Evolutionary conservation across 2,113 vertebrate genomes (phyloP), one percentile per base, ranked within the genome.

Genomic region (Paradoxurus hermaphroditus): DNA sequence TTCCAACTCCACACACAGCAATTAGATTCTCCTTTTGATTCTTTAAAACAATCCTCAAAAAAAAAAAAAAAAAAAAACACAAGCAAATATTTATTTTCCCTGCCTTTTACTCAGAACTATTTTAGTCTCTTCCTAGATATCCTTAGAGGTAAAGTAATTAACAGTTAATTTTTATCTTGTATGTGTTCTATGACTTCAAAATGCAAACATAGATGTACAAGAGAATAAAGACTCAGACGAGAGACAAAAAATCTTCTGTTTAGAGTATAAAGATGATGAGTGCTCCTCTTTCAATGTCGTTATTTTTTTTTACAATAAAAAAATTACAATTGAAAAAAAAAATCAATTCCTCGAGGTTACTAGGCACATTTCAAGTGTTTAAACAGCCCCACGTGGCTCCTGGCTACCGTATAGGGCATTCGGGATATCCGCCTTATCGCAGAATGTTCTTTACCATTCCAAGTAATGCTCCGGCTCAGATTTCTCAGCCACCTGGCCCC

Each of bases 151-250:
- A 21, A 95, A 92, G 81, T 70, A 75, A 85, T 51, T 91, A 62
- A 53, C 94, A 97, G 39, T 85, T 85, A 25, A 85, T 68, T 95
- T 94, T 93, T 86, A 73, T 39, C 15, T 72, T 85, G 4, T 46
- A n/a, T n/a, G 5, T 70, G 44, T n/a, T 41, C 12, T 65, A 12
- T 46, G 49, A 88, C 49, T 97, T 88, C 5, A 77, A 88, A 90
- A 77, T 36, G 5, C 41, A 65, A 77, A 93, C 77, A 23, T 5
- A 88, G 8, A 90, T 31, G 29, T 21, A 46, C 0, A 39, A 56
- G 73, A 73, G 23, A 70, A 86, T 84, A 78, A 44, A 89, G 36
- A 68, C 23, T 90, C 63, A 91, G 86, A 85, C 73, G 86, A 92
- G 63, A 70, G 9, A 39, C 46, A 73, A 81, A 67, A 53, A 78